phyloP scores from a whole-genome alignment of 1,140 invertebrate species.

The Chrysomallon squamiferum region DNA sequence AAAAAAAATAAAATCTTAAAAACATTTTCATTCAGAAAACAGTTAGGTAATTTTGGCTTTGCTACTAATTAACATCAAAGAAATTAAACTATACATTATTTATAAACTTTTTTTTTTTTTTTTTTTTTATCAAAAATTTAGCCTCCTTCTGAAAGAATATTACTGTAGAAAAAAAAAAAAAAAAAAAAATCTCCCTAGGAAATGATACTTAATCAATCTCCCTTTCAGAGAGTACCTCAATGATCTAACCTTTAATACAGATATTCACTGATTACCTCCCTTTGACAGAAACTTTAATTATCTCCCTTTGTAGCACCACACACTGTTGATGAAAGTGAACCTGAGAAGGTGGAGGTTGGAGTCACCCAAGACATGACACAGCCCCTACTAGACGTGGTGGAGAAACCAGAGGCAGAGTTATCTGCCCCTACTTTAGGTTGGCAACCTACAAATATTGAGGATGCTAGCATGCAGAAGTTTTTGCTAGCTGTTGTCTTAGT shows the following conservation, averaged over 20 bases:
- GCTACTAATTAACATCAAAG: too few relatives aligned
- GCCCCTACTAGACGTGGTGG: constrained; percentile 9
- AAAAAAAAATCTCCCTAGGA: not conserved
- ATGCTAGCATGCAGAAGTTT: constrained; percentile 47
- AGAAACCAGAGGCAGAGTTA: constrained; percentile 35
- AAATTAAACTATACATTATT: too few relatives aligned
- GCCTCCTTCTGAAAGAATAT: too few relatives aligned
- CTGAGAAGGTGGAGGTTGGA: constrained; percentile 32
- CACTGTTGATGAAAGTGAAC: constrained; percentile 45
- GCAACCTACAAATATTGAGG: constrained; percentile 34
- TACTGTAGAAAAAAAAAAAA: not conserved
- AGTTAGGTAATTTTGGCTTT: too few relatives aligned
- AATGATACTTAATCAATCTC: too few relatives aligned
- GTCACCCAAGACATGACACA: constrained; percentile 17
- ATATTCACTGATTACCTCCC: too few relatives aligned
- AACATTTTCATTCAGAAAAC: too few relatives aligned
- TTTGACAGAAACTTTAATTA: too few relatives aligned
- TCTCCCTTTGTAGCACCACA: constrained; percentile 37
- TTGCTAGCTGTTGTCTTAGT: constrained; percentile 32
- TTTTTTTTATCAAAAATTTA: not conserved
- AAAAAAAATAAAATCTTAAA: too few relatives aligned
- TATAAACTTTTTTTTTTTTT: too few relatives aligned
- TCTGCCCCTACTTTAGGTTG: constrained; percentile 40
- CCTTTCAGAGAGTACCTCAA: too few relatives aligned
- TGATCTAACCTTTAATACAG: too few relatives aligned